These are phyloP conservation scores for Tetanocera ferruginea DNA, from an alignment of 2,888 invertebrate genomes.

Conservation along the genomic window DNA sequence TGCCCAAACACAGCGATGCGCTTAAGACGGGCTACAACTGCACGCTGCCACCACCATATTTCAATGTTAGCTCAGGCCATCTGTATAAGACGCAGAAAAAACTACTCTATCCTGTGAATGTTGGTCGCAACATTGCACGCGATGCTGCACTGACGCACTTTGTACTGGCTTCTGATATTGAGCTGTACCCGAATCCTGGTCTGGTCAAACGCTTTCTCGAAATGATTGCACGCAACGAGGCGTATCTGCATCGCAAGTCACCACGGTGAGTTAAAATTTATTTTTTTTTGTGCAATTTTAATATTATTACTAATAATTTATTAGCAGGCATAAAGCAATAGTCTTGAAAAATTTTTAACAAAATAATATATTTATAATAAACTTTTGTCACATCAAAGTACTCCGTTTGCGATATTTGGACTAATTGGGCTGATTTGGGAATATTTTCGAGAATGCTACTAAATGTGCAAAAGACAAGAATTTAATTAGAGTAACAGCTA, in stretches of 20 bases:
- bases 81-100: constrained; percentile 86
- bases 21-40: constrained; percentile 79
- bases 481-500: no score
- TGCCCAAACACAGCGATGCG: constrained; percentile 77
- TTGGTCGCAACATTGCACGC: constrained; percentile 89
- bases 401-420: no score
- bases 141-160: constrained; percentile 86
- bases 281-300: not conserved
- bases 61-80: constrained; percentile 75
- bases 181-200: constrained; percentile 89
- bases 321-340: not conserved
- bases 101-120: constrained; percentile 90
- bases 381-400: no score
- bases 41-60: constrained; percentile 78
- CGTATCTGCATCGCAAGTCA: constrained; percentile 74
- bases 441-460: no score
- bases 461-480: no score
- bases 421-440: no score
- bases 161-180: constrained; percentile 89
- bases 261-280: constrained; percentile 68
- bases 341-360: not conserved
- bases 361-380: not conserved
- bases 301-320: not conserved
- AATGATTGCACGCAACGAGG: constrained; percentile 83
- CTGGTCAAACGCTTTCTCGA: constrained; percentile 85